These are phyloP conservation scores for Lepus europaeus DNA, from an alignment of 2,113 vertebrate genomes.

Conservation along the genomic window DNA sequence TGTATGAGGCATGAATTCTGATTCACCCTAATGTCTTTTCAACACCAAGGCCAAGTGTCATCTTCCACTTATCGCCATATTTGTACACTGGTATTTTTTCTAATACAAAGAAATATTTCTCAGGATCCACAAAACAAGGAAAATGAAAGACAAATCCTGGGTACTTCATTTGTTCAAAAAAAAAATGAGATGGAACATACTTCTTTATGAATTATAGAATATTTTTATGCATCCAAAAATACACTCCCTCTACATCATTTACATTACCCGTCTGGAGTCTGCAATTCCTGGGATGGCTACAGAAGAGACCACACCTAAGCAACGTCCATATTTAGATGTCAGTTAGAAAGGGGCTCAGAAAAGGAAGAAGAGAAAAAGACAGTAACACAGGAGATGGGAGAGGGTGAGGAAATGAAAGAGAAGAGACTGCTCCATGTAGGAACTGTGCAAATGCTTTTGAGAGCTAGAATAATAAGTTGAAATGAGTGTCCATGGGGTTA, in stretches of 20 bases:
- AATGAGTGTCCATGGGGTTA: background rate
- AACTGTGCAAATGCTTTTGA: background rate
- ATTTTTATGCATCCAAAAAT: background rate
- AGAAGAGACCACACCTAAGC: background rate
- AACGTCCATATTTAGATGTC: background rate
- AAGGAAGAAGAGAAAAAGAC: background rate
- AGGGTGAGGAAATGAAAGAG: background rate
- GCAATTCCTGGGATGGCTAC: background rate
- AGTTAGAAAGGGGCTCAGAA: background rate
- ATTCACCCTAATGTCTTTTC: constrained; percentile 2
- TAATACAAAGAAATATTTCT: constrained; percentile 43
- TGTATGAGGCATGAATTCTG: constrained; percentile 18
- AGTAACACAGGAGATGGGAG: background rate
- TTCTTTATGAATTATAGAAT: constrained; percentile 7
- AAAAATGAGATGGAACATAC: background rate
- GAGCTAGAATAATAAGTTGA: background rate
- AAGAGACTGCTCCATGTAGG: background rate
- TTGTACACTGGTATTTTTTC: background rate
- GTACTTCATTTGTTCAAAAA: background rate
- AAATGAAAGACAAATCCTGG: background rate
- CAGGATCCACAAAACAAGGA: background rate
- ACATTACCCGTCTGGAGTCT: background rate
- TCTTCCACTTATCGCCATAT: background rate
- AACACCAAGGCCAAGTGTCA: background rate
- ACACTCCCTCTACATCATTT: background rate